A percentile compares a stretch with the other conserved stretches of the same genome.
phyloP scores from a whole-genome alignment of 2,888 invertebrate genomes.

The Salpingus planirostris region DNA sequence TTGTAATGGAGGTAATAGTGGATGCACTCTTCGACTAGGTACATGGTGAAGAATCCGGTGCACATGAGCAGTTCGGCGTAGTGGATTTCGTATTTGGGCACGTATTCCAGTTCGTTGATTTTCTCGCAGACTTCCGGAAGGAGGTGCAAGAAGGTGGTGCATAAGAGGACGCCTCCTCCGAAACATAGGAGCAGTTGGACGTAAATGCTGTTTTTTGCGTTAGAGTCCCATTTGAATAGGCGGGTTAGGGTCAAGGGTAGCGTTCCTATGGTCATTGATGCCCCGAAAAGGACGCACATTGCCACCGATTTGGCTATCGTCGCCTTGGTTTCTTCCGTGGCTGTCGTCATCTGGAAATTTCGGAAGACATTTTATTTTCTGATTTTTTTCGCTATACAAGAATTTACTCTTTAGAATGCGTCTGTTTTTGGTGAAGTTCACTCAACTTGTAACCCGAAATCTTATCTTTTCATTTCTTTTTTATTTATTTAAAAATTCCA shows the following conservation, averaged over 20 bases:
- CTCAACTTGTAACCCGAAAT: no score
- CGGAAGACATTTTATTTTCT: no score
- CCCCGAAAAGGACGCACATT: conserved; percentile 66
- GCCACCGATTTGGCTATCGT: conserved; percentile 76
- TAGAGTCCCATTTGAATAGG: conserved; percentile 53
- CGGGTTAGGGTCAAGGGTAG: conserved; percentile 62
- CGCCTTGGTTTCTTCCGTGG: no score
- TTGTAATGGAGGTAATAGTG: conserved; percentile 57
- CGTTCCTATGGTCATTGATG: conserved; percentile 67
- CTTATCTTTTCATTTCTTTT: no score
- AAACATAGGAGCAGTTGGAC: conserved; percentile 58
- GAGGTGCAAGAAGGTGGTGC: conserved; percentile 74
- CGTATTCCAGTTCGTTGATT: conserved; percentile 45
- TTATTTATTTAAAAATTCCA: no score
- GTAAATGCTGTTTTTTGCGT: conserved; percentile 41
- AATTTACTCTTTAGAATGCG: no score
- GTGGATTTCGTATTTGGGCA: conserved; percentile 49
- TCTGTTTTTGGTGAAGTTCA: no score
- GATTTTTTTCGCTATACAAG: no score
- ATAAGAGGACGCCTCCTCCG: conserved; percentile 75
- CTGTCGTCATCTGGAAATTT: no score
- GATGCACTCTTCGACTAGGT: conserved; percentile 68
- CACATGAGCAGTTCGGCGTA: conserved; percentile 66
- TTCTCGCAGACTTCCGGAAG: conserved; percentile 69
- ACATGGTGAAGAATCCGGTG: conserved; percentile 67